These are phyloP conservation scores for Drosophila tristis DNA, from an alignment of 1,140 invertebrate genomes.

Conservation along the genomic window DNA sequence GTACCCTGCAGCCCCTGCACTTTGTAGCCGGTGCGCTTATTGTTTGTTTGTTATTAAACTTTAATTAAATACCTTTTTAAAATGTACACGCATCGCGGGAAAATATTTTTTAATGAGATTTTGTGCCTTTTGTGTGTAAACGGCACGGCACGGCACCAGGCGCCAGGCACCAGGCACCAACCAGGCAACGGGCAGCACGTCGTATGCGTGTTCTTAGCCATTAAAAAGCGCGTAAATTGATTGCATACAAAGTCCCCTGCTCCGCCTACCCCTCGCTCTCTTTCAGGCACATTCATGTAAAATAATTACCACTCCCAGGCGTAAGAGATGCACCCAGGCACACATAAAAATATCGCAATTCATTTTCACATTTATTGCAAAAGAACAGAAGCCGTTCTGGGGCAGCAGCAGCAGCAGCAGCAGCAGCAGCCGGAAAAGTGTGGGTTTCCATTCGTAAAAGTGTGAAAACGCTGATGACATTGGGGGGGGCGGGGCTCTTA, in stretches of 20 bases:
- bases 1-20: slow-evolving; percentile 1
- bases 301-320: slow-evolving; percentile 51
- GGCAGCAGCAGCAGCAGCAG: too few species aligned
- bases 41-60: slow-evolving; percentile 72
- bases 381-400: too few species aligned
- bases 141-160: neutral
- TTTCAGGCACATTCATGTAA: slow-evolving; percentile 3
- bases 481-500: slow-evolving; percentile 23
- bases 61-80: slow-evolving; percentile 81
- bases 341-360: slow-evolving; percentile 33
- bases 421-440: too few species aligned
- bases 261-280: neutral
- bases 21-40: slow-evolving; percentile 60
- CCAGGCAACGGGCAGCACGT: slow-evolving; percentile 31
- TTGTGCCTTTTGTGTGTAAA: slow-evolving; percentile 55
- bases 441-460: slow-evolving; percentile 7
- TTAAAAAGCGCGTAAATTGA: slow-evolving; percentile 59
- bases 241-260: slow-evolving; percentile 37
- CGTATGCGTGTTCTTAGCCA: slow-evolving; percentile 56
- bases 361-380: slow-evolving; percentile 10
- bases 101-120: slow-evolving; percentile 82
- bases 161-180: too few species aligned
- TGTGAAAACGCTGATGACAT: slow-evolving; percentile 31
- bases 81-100: slow-evolving; percentile 68
- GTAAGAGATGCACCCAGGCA: slow-evolving; percentile 23